phyloP scores from a whole-genome alignment of 2,888 invertebrate species.

The Asteroscopus sphinx region DNA sequence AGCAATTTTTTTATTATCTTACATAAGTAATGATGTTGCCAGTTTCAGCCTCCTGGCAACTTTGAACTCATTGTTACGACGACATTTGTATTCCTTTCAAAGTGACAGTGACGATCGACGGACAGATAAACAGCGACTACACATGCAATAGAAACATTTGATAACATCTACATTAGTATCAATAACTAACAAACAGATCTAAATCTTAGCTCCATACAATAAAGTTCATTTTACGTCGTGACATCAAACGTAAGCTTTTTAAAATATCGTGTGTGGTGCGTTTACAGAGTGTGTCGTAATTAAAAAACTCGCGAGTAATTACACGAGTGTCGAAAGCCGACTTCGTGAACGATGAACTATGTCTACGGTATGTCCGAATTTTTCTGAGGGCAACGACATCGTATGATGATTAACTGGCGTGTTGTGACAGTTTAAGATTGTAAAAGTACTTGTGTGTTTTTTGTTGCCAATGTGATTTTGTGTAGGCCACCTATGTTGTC shows the following conservation, averaged over 20 bases:
- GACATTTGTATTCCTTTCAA: constrained; percentile 53
- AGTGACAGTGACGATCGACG: constrained; percentile 64
- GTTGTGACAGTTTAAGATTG: constrained; percentile 29
- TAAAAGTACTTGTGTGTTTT: background rate
- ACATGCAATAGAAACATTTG: constrained; percentile 64
- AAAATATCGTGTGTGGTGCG: constrained; percentile 59
- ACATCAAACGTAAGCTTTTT: constrained; percentile 35
- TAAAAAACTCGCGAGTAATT: constrained; percentile 65
- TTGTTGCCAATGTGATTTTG: background rate
- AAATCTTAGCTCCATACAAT: background rate
- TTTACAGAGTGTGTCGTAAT: constrained; percentile 71
- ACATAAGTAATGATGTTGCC: background rate
- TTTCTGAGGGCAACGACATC: constrained; percentile 64
- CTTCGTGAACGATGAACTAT: constrained; percentile 62
- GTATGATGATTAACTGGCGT: constrained; percentile 42
- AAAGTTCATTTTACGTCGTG: constrained; percentile 3
- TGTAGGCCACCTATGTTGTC: constrained; percentile 9
- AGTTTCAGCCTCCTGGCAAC: constrained; percentile 20
- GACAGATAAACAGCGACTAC: constrained; percentile 64
- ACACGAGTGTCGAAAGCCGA: constrained; percentile 63
- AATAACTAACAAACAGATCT: constrained; percentile 17
- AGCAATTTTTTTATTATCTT: background rate
- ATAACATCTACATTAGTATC: constrained; percentile 61
- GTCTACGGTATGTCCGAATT: constrained; percentile 65
- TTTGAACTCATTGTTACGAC: constrained; percentile 43